Base-by-base conservation (phyloP, 1,140 invertebrate species). In the Melanaphis sacchari region DNA sequence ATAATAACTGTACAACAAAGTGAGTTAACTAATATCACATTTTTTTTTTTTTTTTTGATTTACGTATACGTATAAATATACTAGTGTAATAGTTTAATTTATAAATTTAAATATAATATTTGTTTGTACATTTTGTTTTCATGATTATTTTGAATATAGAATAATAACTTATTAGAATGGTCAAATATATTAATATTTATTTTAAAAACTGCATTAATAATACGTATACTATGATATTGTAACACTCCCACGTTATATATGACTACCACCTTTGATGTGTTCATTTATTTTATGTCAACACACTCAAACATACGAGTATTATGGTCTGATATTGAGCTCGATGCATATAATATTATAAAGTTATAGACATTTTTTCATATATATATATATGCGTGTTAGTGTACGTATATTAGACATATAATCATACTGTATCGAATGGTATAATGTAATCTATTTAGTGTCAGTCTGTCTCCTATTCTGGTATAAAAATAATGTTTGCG, bases 331-430 rank as follows among this genome's bases (percentile, higher is more conserved):
- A 76, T 76, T n/a, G 59, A n/a, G 31, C 36, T 76, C 31, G n/a
- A 76, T 76, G n/a, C 59, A 76, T 76, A 76, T 76, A 59, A n/a
- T 76, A 24, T 76, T 15, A n/a, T 76, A 76, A n/a, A 76, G 59
- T 76, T 76, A 76, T 76, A 18, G 59, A 66, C 59, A 26, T 49
- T 18, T 18, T 18, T 46, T n/a, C n/a, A 46, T 46, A 49, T 49
- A 49, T 49, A 49, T 31, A 66, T n/a, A 66, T n/a, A 76, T 18
- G n/a, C 4, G 59, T 36, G n/a, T n/a, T n/a, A n/a, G n/a, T n/a
- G n/a, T n/a, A n/a, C n/a, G n/a, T 76, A 76, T 76, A n/a, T 76
- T 76, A 76, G 59, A 76, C 31, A n/a, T 76, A 76, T n/a, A n/a
- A 76, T 76, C 59, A 76, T 76, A n/a, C 36, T n/a, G 59, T 76